A percentile compares a stretch with the other conserved stretches of the same genome.
These are phyloP conservation scores for Lateolabrax maculatus DNA, from an alignment of 2,797 vertebrate species.

Conservation along the genomic window DNA sequence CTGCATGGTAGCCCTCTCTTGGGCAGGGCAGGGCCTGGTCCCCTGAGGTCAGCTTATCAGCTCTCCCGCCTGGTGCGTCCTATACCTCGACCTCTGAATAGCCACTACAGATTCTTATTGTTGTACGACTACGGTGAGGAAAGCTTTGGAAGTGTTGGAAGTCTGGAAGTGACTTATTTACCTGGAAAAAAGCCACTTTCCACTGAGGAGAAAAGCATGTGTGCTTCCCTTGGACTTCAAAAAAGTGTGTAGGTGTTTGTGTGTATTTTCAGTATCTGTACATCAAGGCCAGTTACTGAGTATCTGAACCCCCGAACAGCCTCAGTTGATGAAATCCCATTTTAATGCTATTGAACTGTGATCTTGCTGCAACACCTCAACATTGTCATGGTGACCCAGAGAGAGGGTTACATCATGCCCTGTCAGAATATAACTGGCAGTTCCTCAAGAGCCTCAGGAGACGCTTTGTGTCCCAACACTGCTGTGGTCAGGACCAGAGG, in stretches of 20 bases:
- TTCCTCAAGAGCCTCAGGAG: constrained; percentile 56
- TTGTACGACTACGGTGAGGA: constrained; percentile 43
- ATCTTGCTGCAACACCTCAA: constrained; percentile 40
- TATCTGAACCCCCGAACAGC: background rate
- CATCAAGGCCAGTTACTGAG: background rate
- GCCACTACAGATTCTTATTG: constrained; percentile 58
- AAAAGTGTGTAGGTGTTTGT: constrained; percentile 6
- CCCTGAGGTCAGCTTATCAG: constrained; percentile 67
- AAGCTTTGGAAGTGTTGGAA: constrained; percentile 49
- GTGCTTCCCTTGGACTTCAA: constrained; percentile 47
- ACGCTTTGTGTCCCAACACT: constrained; percentile 44
- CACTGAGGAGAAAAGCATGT: constrained; percentile 68
- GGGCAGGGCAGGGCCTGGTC: constrained; percentile 17
- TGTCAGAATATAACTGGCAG: constrained; percentile 42
- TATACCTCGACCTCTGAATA: constrained; percentile 48
- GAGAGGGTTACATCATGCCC: constrained; percentile 66
- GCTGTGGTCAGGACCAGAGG: constrained; percentile 58
- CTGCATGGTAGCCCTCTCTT: constrained; percentile 11
- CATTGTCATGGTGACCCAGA: constrained; percentile 37
- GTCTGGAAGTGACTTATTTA: constrained; percentile 69
- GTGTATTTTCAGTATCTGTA: constrained; percentile 23
- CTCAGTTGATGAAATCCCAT: constrained; percentile 34
- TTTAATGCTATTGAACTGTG: constrained; percentile 13
- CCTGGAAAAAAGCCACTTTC: constrained; percentile 65
- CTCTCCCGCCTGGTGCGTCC: constrained; percentile 58